phyloP scores from a whole-genome alignment of 2,888 invertebrate species.

The Teinopalpus imperialis region DNA sequence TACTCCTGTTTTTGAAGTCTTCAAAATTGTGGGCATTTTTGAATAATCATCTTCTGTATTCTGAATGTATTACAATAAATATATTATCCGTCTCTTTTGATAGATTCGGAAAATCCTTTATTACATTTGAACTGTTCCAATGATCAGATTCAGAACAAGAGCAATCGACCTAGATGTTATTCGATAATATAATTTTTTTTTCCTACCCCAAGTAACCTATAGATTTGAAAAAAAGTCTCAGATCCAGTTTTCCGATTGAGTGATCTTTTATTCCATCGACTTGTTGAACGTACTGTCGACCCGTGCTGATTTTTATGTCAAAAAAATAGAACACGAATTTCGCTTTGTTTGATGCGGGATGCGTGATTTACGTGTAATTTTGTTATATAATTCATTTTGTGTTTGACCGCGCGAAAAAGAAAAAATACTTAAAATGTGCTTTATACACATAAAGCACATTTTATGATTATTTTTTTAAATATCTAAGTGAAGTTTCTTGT shows the following conservation, averaged over 20 bases:
- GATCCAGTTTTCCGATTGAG: slow-evolving; percentile 1
- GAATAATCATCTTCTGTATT: too few relatives aligned
- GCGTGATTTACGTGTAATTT: too few relatives aligned
- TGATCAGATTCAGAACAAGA: neutral
- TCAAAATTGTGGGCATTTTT: too few relatives aligned
- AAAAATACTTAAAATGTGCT: too few relatives aligned
- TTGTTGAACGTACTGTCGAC: slow-evolving; percentile 8
- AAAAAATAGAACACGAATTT: neutral
- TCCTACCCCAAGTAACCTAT: neutral
- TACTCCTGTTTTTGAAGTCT: too few relatives aligned
- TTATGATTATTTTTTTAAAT: too few relatives aligned
- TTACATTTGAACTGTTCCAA: neutral
- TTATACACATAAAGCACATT: too few relatives aligned
- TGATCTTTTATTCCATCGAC: slow-evolving; percentile 9
- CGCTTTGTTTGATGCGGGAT: neutral
- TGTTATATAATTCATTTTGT: too few relatives aligned
- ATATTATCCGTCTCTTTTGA: too few relatives aligned
- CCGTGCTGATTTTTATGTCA: neutral
- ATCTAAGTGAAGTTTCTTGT: too few relatives aligned
- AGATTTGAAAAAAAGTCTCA: slow-evolving; percentile 2
- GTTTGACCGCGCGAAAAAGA: too few relatives aligned
- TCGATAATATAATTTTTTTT: neutral
- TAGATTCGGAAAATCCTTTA: neutral
- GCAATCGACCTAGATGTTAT: slow-evolving; percentile 2
- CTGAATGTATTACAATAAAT: too few relatives aligned